Conservation (phyloP, 2,888 invertebrate genomes). For the Ischnura elegans region DNA sequence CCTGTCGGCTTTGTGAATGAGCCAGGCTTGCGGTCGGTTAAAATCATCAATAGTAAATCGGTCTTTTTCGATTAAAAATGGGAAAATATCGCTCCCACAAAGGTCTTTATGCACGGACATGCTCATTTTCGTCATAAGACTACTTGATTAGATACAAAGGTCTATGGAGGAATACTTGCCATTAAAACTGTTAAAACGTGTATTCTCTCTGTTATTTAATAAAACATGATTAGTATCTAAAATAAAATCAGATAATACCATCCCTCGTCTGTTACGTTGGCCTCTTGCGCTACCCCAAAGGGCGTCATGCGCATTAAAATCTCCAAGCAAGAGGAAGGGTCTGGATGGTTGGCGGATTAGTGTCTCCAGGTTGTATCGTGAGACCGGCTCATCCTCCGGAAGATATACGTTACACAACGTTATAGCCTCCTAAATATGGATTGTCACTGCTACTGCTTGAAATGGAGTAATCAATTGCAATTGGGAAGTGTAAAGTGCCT, state of each 20-base stretch:
- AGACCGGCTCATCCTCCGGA: not conserved
- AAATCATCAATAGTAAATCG: too few species aligned
- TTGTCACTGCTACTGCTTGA: not conserved
- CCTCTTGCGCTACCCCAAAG: not conserved
- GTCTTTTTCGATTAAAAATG: too few species aligned
- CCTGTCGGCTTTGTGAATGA: too few species aligned
- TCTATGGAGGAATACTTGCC: not conserved
- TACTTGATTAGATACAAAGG: not conserved
- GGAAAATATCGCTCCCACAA: too few species aligned
- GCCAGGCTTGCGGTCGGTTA: too few species aligned
- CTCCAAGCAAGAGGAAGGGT: not conserved
- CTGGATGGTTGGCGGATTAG: not conserved
- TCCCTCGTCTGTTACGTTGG: not conserved
- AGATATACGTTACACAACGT: not conserved
- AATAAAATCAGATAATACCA: not conserved
- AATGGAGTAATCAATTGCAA: not conserved
- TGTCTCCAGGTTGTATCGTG: not conserved
- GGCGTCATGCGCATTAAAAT: not conserved
- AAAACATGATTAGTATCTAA: not conserved
- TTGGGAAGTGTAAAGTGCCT: not conserved
- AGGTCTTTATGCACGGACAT: not conserved
- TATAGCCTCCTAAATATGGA: not conserved
- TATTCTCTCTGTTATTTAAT: not conserved
- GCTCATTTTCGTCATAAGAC: not conserved
- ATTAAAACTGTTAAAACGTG: not conserved